A percentile compares a stretch with the other conserved stretches of the same genome.
phyloP scores from a whole-genome alignment of 1,140 invertebrate species.

The Daktulosphaira vitifoliae region DNA sequence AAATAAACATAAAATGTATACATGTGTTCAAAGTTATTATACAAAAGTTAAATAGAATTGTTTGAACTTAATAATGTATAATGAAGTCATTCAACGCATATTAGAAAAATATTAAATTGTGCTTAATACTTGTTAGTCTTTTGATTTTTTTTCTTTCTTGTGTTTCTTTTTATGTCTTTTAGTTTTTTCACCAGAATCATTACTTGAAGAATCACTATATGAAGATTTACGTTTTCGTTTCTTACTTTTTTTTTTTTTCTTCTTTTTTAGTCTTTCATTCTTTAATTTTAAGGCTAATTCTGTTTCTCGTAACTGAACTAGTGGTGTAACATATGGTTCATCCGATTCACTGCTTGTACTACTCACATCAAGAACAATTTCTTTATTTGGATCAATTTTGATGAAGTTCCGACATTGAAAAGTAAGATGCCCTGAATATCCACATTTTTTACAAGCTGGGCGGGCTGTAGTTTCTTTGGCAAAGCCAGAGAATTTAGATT shows the following conservation, averaged over 20 bases:
- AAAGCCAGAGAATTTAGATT: conserved; percentile 18
- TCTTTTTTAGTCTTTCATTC: conserved; percentile 43
- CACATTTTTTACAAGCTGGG: conserved; percentile 85
- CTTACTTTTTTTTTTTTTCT: conserved; percentile 47
- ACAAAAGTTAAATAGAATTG: no score
- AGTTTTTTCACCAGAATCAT: conserved; percentile 38
- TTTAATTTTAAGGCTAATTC: conserved; percentile 52
- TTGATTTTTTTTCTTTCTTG: conserved; percentile 41
- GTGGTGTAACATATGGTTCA: conserved; percentile 63
- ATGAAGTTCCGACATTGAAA: conserved; percentile 95
- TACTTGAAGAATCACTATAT: conserved; percentile 34
- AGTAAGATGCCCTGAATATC: conserved; percentile 89
- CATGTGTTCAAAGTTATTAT: no score
- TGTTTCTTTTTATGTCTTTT: conserved; percentile 39
- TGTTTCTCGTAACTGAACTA: conserved; percentile 66
- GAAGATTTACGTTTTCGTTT: conserved; percentile 45
- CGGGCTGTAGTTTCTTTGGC: conserved; percentile 41
- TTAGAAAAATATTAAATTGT: no score
- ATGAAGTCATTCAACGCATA: no score
- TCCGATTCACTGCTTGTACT: conserved; percentile 87
- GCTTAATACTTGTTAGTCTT: conserved; percentile 36
- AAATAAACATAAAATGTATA: no score
- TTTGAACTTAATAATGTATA: no score
- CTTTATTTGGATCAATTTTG: conserved; percentile 75
- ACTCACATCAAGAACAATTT: conserved; percentile 88